Evolutionary conservation across 2,113 vertebrate species (phyloP), one percentile per base, ranked within the genome.

Genomic region (Parus major): DNA sequence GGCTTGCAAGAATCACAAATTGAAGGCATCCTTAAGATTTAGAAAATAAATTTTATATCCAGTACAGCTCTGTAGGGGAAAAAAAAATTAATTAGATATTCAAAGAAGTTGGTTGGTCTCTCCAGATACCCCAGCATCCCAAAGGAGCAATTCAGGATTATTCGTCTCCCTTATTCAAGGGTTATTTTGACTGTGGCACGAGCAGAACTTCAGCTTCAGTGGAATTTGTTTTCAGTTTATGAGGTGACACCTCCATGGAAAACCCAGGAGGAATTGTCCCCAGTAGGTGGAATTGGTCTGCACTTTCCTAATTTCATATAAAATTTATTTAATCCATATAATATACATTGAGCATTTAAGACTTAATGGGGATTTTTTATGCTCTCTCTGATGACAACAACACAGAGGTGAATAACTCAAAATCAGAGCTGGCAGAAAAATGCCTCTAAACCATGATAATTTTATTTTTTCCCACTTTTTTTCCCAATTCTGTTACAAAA

Each of bases 391-490:
- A 57, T 49, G 20, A 15, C 15, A 47, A 1, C 46, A 47, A 81
- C 33, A 52, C 27, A 79, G 69, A 92, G 82, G 73, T 85, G 78
- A 95, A 85, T 44, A 83, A 49, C 49, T 71, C 65, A 71, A 65
- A 91, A 66, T 47, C 33, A 92, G 47, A 91, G 47, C 33, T 82
- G 61, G 14, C 35, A 94, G 70, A 79, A 66, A 70, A 75, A 11
- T 63, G 27, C 21, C 27, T 78, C 42, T 59, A 83, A 63, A 42
- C 29, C 21, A 56, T 1, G 25, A 46, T 14, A 75, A 87, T 86
- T 95, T 92, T 35, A 61, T 52, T 59, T 63, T 81, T 92, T 75
- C 92, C 59, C 61, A 71, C 47, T 53, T 78, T 89, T 86, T 61
- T 56, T 21, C n/a, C 13, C 13, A 46, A 10, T 66, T 82, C 49